Evolutionary conservation across 2,113 vertebrate species (phyloP).

Genomic region (Beaufortia kweichowensis): DNA sequence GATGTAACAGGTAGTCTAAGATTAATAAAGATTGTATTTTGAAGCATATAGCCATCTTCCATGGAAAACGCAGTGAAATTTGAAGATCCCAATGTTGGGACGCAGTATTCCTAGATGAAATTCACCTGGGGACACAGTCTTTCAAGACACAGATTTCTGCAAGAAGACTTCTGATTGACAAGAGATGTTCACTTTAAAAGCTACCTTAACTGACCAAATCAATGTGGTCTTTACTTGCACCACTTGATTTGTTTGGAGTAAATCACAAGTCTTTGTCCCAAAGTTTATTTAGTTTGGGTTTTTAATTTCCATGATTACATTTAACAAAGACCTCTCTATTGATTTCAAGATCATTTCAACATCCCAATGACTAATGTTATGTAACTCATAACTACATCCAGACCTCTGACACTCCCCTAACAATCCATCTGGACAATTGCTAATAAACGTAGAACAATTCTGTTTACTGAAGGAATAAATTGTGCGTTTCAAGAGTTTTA

Average conservation of each 20-base stretch:
- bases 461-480: not conserved
- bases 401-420: not conserved
- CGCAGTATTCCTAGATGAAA: not conserved
- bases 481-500: not conserved
- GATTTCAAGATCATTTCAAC: constrained; percentile 2
- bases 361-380: constrained; percentile 16
- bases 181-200: not conserved
- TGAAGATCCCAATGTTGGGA: constrained; percentile 1
- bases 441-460: constrained; percentile 9
- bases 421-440: not conserved
- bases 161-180: not conserved
- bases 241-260: not conserved
- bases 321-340: not conserved
- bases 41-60: not conserved
- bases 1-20: not conserved
- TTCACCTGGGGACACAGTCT: not conserved
- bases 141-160: not conserved
- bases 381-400: constrained; percentile 33
- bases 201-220: not conserved
- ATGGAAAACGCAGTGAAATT: not conserved
- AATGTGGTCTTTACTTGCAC: not conserved
- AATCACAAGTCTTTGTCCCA: constrained; percentile 7
- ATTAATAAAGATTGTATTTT: constrained; percentile 1
- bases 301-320: constrained; percentile 1
- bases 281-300: not conserved